A percentile compares a stretch with the other conserved stretches of the same genome.
Conservation (phyloP, 1,140 invertebrate genomes). For the Drosophila prosaltans region DNA sequence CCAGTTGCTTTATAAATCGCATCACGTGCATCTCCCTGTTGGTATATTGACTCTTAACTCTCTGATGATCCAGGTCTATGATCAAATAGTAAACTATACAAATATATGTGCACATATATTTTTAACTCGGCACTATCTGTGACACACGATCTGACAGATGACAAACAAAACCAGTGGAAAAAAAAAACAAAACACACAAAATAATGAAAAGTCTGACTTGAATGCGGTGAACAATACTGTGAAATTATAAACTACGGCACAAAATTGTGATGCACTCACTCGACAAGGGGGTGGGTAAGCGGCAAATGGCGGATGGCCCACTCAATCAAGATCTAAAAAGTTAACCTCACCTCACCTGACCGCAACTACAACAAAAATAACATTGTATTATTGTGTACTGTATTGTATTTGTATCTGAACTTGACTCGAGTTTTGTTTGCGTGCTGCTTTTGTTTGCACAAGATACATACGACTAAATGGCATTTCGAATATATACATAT, state of each 20-base stretch:
- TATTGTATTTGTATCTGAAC: slow-evolving; percentile 56
- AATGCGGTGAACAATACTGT: slow-evolving; percentile 55
- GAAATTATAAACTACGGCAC: slow-evolving; percentile 60
- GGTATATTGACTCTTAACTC: not conserved
- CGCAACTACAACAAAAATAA: slow-evolving; percentile 41
- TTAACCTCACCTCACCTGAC: slow-evolving; percentile 23
- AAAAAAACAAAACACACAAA: not conserved
- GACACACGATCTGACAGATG: slow-evolving; percentile 44
- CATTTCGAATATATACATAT: slow-evolving; percentile 50
- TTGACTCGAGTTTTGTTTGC: slow-evolving; percentile 64
- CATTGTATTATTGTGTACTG: slow-evolving; percentile 18
- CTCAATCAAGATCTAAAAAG: slow-evolving; percentile 59
- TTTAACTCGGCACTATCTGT: slow-evolving; percentile 35
- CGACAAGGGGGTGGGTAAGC: not conserved
- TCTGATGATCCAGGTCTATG: slow-evolving; percentile 10
- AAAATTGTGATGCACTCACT: slow-evolving; percentile 37
- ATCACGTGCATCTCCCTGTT: slow-evolving; percentile 31
- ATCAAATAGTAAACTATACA: slow-evolving; percentile 8
- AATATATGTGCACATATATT: not conserved
- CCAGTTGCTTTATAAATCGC: slow-evolving; percentile 36
- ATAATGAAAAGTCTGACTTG: not conserved
- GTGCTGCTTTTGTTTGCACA: slow-evolving; percentile 65
- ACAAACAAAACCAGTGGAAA: slow-evolving; percentile 5
- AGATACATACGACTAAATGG: slow-evolving; percentile 55
- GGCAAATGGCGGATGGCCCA: slow-evolving; percentile 21